These are phyloP conservation scores for Amphiduros pacificus DNA, from an alignment of 2,888 invertebrate genomes.

Conservation along the genomic window DNA sequence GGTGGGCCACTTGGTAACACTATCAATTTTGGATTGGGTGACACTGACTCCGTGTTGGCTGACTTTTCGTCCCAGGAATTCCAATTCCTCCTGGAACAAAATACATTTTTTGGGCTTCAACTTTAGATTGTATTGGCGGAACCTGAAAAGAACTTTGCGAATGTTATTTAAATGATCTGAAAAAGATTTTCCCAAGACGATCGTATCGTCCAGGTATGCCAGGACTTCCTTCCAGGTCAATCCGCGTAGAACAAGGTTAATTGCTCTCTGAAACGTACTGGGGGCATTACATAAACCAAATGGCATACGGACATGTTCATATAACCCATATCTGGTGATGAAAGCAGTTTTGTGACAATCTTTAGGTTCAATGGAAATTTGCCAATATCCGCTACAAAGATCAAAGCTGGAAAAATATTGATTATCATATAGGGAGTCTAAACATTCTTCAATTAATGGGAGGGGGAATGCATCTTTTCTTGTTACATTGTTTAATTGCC, in stretches of 20 bases:
- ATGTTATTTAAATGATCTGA: too few species aligned
- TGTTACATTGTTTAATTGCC: slow-evolving; percentile 24
- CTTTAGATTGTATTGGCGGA: too few species aligned
- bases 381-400: slow-evolving; percentile 34
- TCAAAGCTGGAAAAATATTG: slow-evolving; percentile 32
- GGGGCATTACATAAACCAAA: slow-evolving; percentile 34
- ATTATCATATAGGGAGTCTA: slow-evolving; percentile 29
- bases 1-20: too few species aligned
- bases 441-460: slow-evolving; percentile 19
- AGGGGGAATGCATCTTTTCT: slow-evolving; percentile 26
- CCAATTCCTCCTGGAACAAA: too few species aligned
- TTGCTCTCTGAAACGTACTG: slow-evolving; percentile 31
- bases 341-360: slow-evolving; percentile 34
- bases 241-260: slow-evolving; percentile 27
- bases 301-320: slow-evolving; percentile 28
- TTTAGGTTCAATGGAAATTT: slow-evolving; percentile 27
- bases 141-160: too few species aligned
- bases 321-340: slow-evolving; percentile 24
- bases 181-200: slow-evolving; percentile 27
- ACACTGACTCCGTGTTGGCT: too few species aligned
- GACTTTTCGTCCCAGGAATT: too few species aligned
- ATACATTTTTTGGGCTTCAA: too few species aligned
- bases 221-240: slow-evolving; percentile 24
- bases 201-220: slow-evolving; percentile 32
- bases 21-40: too few species aligned